These are phyloP conservation scores for Hymenochirus boettgeri DNA, from an alignment of 2,113 vertebrate species.

Conservation along the genomic window DNA sequence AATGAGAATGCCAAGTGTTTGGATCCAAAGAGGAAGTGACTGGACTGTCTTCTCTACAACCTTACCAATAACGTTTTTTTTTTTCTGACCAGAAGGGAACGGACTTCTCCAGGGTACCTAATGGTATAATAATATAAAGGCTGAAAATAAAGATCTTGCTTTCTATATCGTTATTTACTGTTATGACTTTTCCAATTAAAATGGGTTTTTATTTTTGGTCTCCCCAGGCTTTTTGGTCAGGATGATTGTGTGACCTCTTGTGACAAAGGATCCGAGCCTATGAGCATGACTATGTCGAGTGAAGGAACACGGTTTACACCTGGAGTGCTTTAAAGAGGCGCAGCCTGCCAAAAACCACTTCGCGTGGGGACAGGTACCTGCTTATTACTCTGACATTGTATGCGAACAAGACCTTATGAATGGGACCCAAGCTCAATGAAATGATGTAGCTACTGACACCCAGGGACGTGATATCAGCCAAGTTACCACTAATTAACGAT, in stretches of 20 bases:
- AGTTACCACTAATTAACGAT: background rate
- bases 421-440: conserved; percentile 95
- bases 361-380: conserved; percentile 94
- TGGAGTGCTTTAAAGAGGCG: conserved; percentile 98
- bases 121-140: too few species aligned
- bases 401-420: conserved; percentile 98
- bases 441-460: conserved; percentile 64
- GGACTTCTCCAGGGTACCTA: too few species aligned
- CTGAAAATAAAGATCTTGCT: too few species aligned
- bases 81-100: too few species aligned
- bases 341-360: conserved; percentile 97
- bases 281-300: conserved; percentile 98
- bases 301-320: conserved; percentile 96
- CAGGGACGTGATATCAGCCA: background rate
- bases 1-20: background rate
- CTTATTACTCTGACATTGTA: conserved; percentile 98
- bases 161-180: too few species aligned
- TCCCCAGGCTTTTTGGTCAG: conserved; percentile 89
- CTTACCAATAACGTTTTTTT: too few species aligned
- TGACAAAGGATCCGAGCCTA: conserved; percentile 96
- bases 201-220: too few species aligned
- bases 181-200: too few species aligned
- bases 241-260: conserved; percentile 91
- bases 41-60: too few species aligned
- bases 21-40: too few species aligned